Base-by-base conservation (phyloP, 1,140 invertebrate species). In the Drosophila ohnishii region DNA sequence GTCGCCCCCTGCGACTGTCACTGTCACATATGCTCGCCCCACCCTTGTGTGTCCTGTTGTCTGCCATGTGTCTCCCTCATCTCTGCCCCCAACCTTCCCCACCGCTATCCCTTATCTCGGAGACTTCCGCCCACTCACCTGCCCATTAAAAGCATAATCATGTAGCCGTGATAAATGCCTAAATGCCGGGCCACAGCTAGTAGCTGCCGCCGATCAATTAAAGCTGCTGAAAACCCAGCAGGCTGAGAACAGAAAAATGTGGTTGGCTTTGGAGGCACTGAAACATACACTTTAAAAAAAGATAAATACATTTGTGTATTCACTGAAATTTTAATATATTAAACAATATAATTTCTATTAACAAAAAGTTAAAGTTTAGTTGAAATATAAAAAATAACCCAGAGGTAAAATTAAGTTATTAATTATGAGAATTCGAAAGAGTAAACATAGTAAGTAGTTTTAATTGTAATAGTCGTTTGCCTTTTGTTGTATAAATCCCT, bases 121-220 rank as follows among this genome's bases (percentile, higher is more conserved):
- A 34, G 35, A 59, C 73, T 53, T 32, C 42, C 48, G 14, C 37
- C 47, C 42, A 45, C 45, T 59, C 40, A 39, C 64, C 57, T 84
- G 85, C 22, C 81, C 81, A 88, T 88, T 89, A 88, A 80, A 69
- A 89, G 85, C 84, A 84, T 87, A 84, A 88, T 84, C 84, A 64
- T 88, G 85, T 89, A 61, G 85, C 74, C 71, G 75, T 89, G 77
- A 87, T 80, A 87, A 87, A 88, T 87, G 80, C 85, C 77, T 64
- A 70, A 75, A 73, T 63, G 75, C 47, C 57, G 42, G 48, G 56
- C 34, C 63, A 61, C 51, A 60, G 65, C 70, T 48, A 63, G 42
- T 53, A 63, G 42, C 60, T 51, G 47, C 28, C 55, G 65, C 59
- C 76, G 72, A 87, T 87, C 81, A 87, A 87, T 87, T 88, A 78